Percentiles rank a stretch among this genome's conserved stretches.
phyloP scores from a whole-genome alignment of 1,140 invertebrate species.

The Lutraria rhynchaena region DNA sequence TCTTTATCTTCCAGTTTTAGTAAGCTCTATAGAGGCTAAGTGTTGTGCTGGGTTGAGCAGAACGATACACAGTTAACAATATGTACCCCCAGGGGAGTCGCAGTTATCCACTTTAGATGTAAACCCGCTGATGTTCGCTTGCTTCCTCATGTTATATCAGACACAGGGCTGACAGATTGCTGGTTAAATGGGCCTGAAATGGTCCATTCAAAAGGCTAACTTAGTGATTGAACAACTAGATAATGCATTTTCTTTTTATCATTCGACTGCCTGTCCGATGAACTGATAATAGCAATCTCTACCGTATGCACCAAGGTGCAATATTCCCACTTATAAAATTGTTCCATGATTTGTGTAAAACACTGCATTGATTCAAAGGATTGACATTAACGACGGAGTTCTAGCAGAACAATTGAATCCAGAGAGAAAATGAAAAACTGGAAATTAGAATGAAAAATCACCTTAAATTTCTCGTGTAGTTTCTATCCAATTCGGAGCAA shows the following conservation, averaged over 20 bases:
- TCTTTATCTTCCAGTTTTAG: slow-evolving; percentile 54
- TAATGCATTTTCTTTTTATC: slow-evolving; percentile 34
- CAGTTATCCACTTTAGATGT: slow-evolving; percentile 56
- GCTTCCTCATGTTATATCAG: slow-evolving; percentile 34
- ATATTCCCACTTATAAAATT: too few species aligned
- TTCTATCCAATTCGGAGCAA: too few species aligned
- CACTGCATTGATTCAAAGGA: too few species aligned
- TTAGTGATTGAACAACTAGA: slow-evolving; percentile 8
- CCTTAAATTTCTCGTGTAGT: too few species aligned
- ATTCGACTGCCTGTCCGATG: slow-evolving; percentile 18
- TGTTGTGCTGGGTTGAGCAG: slow-evolving; percentile 42
- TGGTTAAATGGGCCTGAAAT: slow-evolving; percentile 51
- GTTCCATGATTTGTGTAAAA: too few species aligned
- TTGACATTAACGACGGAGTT: too few species aligned
- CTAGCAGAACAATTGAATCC: too few species aligned
- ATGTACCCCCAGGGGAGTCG: slow-evolving; percentile 38
- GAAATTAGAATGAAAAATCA: too few species aligned
- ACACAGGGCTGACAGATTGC: slow-evolving; percentile 56
- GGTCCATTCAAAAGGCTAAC: slow-evolving; percentile 29
- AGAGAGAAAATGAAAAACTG: too few species aligned
- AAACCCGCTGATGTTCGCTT: slow-evolving; percentile 41
- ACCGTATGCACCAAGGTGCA: background rate
- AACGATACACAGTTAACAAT: slow-evolving; percentile 42
- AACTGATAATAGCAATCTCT: slow-evolving; percentile 4
- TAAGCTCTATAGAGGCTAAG: slow-evolving; percentile 32